phyloP scores from a whole-genome alignment of 2,888 invertebrate genomes.

The Eupeodes luniger region DNA sequence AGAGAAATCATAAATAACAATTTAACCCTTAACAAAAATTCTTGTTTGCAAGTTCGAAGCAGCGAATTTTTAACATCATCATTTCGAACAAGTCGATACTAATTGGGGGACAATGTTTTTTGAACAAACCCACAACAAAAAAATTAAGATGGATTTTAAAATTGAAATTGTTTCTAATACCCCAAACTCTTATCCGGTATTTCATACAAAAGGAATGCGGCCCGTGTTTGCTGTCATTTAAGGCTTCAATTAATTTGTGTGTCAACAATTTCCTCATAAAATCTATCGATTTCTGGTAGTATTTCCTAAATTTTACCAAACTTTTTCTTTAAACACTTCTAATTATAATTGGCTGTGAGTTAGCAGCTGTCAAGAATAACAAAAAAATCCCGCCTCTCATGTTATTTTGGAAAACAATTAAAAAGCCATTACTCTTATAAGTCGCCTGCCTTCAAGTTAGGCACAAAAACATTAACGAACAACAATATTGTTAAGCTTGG shows the following conservation, averaged over 20 bases:
- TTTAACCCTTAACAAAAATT: conserved; percentile 27
- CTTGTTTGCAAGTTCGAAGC: conserved; percentile 4
- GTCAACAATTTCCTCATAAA: background rate
- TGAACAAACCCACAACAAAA: background rate
- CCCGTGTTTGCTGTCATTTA: conserved; percentile 28
- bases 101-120: background rate
- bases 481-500: background rate
- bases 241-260: background rate
- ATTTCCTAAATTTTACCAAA: conserved; percentile 19
- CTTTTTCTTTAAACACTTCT: background rate
- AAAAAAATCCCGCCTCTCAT: background rate
- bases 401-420: conserved; percentile 24
- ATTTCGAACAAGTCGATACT: background rate
- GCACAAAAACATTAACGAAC: background rate
- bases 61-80: conserved; percentile 5
- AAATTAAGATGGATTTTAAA: conserved; percentile 10
- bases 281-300: conserved; percentile 5
- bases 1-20: conserved; percentile 40
- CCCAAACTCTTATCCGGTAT: background rate
- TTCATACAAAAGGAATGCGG: background rate
- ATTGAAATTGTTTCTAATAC: conserved; percentile 1
- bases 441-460: background rate
- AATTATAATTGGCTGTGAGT: background rate
- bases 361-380: conserved; percentile 9
- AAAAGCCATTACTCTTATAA: conserved; percentile 28